A percentile compares a stretch with the other conserved stretches of the same genome.
Evolutionary conservation across 2,113 vertebrate genomes (phyloP).

Genomic region (Poeciliopsis retropinna): DNA sequence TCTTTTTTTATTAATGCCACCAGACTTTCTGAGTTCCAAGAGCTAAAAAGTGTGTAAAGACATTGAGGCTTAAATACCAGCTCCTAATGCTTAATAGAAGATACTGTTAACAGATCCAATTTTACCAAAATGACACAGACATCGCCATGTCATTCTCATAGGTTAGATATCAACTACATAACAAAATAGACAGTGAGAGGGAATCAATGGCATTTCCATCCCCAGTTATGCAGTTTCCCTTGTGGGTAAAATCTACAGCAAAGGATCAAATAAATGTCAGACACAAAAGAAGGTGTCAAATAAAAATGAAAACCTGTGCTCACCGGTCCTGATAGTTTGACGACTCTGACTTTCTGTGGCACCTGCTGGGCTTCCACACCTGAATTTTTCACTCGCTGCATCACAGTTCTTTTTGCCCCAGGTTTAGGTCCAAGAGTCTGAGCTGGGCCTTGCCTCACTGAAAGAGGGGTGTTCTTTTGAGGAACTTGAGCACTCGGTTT

Average conservation of each 20-base stretch:
- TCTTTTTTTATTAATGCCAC: constrained; percentile 59
- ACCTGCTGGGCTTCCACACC: constrained; percentile 81
- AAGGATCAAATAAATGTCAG: constrained; percentile 58
- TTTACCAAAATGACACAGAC: constrained; percentile 71
- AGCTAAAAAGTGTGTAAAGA: constrained; percentile 54
- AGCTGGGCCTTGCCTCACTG: constrained; percentile 62
- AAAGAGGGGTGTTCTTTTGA: constrained; percentile 55
- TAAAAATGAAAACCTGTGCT: constrained; percentile 72
- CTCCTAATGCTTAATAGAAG: constrained; percentile 54
- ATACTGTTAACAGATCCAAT: constrained; percentile 74
- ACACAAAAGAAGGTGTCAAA: constrained; percentile 26
- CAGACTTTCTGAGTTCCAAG: constrained; percentile 52
- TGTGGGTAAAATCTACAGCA: constrained; percentile 35
- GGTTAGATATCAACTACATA: constrained; percentile 66
- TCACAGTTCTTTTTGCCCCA: constrained; percentile 92
- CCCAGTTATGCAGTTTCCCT: constrained; percentile 42
- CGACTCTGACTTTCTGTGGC: constrained; percentile 92
- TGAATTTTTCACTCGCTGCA: constrained; percentile 87
- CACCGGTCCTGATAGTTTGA: constrained; percentile 92
- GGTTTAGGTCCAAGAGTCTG: constrained; percentile 81
- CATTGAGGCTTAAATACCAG: constrained; percentile 67
- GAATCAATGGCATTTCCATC: constrained; percentile 62
- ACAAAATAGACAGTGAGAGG: constrained; percentile 46
- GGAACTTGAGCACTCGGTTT: constrained; percentile 25
- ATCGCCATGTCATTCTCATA: constrained; percentile 67